phyloP scores from a whole-genome alignment of 2,797 vertebrate genomes.

The Gambelia wislizenii region DNA sequence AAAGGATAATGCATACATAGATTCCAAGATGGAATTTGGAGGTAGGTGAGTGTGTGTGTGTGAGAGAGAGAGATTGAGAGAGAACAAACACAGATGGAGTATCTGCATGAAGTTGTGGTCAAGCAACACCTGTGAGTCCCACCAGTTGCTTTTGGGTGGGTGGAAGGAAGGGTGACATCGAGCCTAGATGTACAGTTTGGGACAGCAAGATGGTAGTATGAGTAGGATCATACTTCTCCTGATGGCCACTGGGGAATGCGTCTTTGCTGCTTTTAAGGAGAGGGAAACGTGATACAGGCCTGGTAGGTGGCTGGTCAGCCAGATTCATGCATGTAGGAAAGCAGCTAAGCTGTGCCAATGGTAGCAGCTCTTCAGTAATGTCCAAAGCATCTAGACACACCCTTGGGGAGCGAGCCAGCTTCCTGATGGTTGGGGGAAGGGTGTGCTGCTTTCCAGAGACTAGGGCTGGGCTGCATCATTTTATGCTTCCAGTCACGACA shows the following conservation, averaged over 20 bases:
- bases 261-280: neutral
- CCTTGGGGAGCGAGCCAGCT: slow-evolving; percentile 33
- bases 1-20: neutral
- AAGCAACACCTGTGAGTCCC: neutral
- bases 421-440: slow-evolving; percentile 12
- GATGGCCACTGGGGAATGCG: neutral
- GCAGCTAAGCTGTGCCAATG: neutral
- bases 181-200: neutral
- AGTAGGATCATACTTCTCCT: neutral
- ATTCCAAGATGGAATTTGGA: neutral
- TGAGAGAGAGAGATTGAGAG: neutral
- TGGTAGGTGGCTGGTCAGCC: neutral
- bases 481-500: neutral
- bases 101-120: neutral
- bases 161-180: neutral
- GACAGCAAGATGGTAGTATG: neutral
- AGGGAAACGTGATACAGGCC: neutral
- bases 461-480: neutral
- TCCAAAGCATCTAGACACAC: slow-evolving; percentile 32
- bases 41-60: neutral
- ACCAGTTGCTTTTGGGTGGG: neutral
- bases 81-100: neutral
- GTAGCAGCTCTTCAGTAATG: slow-evolving; percentile 22
- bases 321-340: neutral
- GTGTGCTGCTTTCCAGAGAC: neutral